These are phyloP conservation scores for Scaptodrosophila lebanonensis DNA, from an alignment of 1,140 invertebrate genomes.

Conservation along the genomic window DNA sequence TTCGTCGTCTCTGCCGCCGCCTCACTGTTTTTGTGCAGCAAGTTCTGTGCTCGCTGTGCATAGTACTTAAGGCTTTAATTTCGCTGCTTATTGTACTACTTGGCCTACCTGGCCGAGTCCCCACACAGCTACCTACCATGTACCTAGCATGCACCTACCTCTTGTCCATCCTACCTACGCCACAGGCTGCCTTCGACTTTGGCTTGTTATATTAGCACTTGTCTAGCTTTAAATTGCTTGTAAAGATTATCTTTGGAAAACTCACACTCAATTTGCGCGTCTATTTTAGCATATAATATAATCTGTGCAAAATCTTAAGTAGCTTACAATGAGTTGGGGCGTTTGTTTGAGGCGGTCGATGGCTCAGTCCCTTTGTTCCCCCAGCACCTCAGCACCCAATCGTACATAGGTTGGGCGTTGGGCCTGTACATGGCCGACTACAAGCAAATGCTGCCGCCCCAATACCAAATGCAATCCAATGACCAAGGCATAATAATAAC, in stretches of 20 bases:
- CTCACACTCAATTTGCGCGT: conserved; percentile 74
- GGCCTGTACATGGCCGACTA: conserved; percentile 31
- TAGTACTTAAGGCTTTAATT: conserved; percentile 41
- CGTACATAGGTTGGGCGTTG: conserved; percentile 6
- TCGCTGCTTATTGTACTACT: conserved; percentile 20
- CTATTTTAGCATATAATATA: conserved; percentile 68
- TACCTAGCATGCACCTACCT: background rate
- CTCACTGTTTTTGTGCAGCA: no score
- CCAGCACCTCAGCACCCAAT: no score
- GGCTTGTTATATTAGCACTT: conserved; percentile 69
- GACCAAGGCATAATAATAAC: conserved; percentile 16
- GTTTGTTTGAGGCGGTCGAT: conserved; percentile 11
- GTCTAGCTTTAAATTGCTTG: conserved; percentile 73
- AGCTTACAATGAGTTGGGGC: conserved; percentile 70
- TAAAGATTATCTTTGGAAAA: conserved; percentile 74
- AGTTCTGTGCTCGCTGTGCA: background rate
- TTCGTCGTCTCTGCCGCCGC: background rate
- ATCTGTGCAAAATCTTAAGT: conserved; percentile 74
- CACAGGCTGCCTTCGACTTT: conserved; percentile 10
- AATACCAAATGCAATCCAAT: background rate
- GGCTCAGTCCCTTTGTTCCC: background rate
- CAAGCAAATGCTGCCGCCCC: conserved; percentile 22
- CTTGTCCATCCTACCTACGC: conserved; percentile 1
- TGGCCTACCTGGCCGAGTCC: conserved; percentile 14
- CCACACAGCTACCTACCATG: no score